phyloP scores from a whole-genome alignment of 2,797 vertebrate genomes.

The Chelmon rostratus region DNA sequence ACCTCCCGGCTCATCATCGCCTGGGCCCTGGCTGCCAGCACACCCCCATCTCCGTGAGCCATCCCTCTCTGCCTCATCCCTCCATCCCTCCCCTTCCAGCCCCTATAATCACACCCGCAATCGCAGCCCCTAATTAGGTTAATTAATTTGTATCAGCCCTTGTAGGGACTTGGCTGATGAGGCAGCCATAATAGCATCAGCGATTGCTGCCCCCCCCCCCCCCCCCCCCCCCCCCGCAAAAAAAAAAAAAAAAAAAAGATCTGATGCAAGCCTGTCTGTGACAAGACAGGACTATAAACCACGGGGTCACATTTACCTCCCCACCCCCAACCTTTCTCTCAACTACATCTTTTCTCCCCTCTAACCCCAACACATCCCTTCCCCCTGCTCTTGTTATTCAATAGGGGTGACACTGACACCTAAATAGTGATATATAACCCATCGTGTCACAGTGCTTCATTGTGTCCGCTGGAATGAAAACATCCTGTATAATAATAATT shows the following conservation, averaged over 20 bases:
- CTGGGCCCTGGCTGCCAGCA: slow-evolving; percentile 95
- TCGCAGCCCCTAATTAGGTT: slow-evolving; percentile 99
- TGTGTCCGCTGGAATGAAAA: slow-evolving; percentile 71
- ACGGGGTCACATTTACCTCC: slow-evolving; percentile 71
- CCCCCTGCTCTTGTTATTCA: slow-evolving; percentile 72
- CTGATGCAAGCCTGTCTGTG: slow-evolving; percentile 64
- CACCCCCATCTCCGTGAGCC: slow-evolving; percentile 83
- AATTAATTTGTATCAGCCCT: slow-evolving; percentile 99
- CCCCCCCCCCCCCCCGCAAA: slow-evolving; percentile 54
- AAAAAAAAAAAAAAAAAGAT: slow-evolving; percentile 35
- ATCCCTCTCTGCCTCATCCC: slow-evolving; percentile 69
- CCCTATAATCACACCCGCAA: slow-evolving; percentile 98
- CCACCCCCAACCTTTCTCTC: slow-evolving; percentile 62
- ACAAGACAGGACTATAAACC: slow-evolving; percentile 78
- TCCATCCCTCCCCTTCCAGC: slow-evolving; percentile 73
- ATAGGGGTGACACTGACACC: slow-evolving; percentile 68
- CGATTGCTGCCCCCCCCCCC: slow-evolving; percentile 81
- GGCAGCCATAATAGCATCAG: slow-evolving; percentile 95
- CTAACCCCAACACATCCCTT: slow-evolving; percentile 50
- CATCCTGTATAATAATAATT: slow-evolving; percentile 54
- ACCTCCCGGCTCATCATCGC: slow-evolving; percentile 96
- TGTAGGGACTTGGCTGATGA: slow-evolving; percentile 99
- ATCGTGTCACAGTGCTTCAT: slow-evolving; percentile 44
- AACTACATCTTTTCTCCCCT: slow-evolving; percentile 43
- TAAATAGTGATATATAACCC: slow-evolving; percentile 68